Percentiles rank a stretch among this genome's conserved stretches.
phyloP scores from a whole-genome alignment of 2,797 vertebrate species.

The Sebastolobus altivelis region DNA sequence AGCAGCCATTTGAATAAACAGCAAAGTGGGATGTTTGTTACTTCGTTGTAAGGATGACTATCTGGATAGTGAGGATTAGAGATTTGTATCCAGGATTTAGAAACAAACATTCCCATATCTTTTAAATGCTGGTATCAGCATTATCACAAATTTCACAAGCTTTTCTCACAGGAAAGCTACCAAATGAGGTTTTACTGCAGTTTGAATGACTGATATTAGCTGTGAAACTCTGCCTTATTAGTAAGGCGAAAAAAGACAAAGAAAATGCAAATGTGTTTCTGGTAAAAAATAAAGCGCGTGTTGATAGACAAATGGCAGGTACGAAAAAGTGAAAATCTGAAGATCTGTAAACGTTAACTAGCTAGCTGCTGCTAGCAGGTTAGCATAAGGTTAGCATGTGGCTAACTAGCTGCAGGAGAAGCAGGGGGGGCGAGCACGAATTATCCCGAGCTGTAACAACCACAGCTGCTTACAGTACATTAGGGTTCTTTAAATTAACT shows the following conservation, averaged over 20 bases:
- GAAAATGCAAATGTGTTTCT: too few relatives aligned
- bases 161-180: too few relatives aligned
- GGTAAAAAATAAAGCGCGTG: too few relatives aligned
- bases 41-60: background rate
- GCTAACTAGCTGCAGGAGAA: slow-evolving; percentile 22
- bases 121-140: background rate
- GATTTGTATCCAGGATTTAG: background rate
- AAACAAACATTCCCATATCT: background rate
- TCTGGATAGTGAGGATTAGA: background rate
- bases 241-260: background rate
- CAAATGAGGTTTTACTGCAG: background rate
- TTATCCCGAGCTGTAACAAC: background rate
- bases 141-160: too few relatives aligned
- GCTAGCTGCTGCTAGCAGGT: background rate
- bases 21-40: background rate
- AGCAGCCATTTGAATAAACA: background rate
- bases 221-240: background rate
- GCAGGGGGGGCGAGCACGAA: background rate
- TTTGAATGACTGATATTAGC: background rate
- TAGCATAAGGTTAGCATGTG: slow-evolving; percentile 37
- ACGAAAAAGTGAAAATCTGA: background rate
- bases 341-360: background rate
- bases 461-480: background rate
- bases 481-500: rapidly evolving
- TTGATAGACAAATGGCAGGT: background rate